Conservation (phyloP, 1,140 invertebrate genomes). For the Antheraea pernyi region DNA sequence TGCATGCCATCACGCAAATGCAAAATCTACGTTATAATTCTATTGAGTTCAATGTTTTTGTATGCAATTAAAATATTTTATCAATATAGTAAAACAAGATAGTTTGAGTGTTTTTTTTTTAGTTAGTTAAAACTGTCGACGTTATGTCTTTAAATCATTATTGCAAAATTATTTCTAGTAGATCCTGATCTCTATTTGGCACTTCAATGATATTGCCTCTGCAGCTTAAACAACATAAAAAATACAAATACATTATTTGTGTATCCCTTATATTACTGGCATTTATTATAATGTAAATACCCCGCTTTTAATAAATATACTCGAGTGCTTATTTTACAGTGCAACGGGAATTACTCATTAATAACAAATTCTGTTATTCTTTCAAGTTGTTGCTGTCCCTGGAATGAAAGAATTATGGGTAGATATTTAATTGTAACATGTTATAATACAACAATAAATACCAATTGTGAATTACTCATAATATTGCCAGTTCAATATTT, state of each 20-base stretch:
- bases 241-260: conserved; percentile 43
- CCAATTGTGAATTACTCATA: too few species aligned
- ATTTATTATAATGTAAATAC: neutral
- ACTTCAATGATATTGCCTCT: conserved; percentile 42
- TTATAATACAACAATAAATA: too few species aligned
- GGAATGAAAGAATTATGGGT: neutral
- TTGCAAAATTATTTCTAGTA: neutral
- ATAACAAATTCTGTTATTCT: neutral
- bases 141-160: neutral
- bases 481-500: too few species aligned
- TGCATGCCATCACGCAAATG: neutral
- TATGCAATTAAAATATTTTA: too few species aligned
- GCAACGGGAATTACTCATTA: conserved; percentile 21
- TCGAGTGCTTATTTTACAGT: conserved; percentile 63
- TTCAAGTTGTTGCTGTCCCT: neutral
- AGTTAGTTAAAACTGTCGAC: too few species aligned
- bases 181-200: conserved; percentile 26
- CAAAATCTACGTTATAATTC: too few species aligned
- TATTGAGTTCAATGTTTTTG: too few species aligned
- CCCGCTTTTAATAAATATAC: conserved; percentile 50
- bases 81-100: too few species aligned
- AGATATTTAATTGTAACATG: neutral
- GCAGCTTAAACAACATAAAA: conserved; percentile 27
- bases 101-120: too few species aligned
- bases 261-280: conserved; percentile 40